phyloP scores from a whole-genome alignment of 1,140 invertebrate species.

The Glossosoma conforme region DNA sequence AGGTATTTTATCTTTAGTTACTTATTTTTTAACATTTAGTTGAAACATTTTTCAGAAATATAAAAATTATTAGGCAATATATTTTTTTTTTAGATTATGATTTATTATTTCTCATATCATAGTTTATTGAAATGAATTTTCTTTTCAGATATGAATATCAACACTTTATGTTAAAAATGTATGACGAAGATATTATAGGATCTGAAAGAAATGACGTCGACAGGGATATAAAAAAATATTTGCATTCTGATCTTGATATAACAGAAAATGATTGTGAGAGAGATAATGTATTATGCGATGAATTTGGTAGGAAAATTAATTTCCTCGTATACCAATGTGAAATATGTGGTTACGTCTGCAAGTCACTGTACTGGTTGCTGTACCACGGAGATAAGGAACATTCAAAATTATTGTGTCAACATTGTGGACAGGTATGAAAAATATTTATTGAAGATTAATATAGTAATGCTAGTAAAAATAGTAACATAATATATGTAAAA shows the following conservation, averaged over 20 bases:
- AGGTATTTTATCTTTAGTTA: slow-evolving; percentile 32
- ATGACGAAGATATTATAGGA: too few species aligned
- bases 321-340: slow-evolving; percentile 6
- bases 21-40: background rate
- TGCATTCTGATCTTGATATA: too few species aligned
- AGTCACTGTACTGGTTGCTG: background rate
- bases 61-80: too few species aligned
- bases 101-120: background rate
- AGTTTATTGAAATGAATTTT: background rate
- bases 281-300: background rate
- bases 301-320: background rate
- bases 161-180: slow-evolving; percentile 10
- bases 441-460: too few species aligned
- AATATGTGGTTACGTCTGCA: background rate
- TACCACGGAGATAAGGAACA: slow-evolving; percentile 3
- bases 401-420: slow-evolving; percentile 9
- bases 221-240: too few species aligned
- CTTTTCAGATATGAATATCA: slow-evolving; percentile 11
- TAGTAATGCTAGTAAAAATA: too few species aligned
- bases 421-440: slow-evolving; percentile 21
- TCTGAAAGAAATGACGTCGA: too few species aligned
- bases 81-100: background rate
- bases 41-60: too few species aligned
- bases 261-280: too few species aligned
- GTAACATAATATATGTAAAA: too few species aligned